Percentiles rank a stretch among this genome's conserved stretches.
These are phyloP conservation scores for Hippocampus mohnikei DNA, from an alignment of 2,113 vertebrate genomes.

Conservation along the genomic window DNA sequence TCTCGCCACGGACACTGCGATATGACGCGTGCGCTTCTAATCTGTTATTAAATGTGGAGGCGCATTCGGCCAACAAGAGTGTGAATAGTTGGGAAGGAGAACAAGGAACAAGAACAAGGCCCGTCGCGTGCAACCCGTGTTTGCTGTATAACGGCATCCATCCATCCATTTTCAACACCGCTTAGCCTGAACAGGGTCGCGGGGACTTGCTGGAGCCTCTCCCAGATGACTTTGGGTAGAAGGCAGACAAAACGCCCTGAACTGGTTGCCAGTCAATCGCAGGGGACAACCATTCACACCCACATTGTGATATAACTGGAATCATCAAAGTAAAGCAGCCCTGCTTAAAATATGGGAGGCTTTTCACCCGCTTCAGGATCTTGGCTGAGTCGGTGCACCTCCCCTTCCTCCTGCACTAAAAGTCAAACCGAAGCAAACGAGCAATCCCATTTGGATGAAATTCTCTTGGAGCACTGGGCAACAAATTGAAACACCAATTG, in stretches of 20 bases:
- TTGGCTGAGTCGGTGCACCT: not conserved
- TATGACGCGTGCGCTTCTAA: conserved; percentile 43
- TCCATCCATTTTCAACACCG: no score
- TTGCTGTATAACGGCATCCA: not conserved
- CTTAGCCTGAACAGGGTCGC: no score
- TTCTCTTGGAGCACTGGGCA: not conserved
- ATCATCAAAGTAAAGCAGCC: not conserved
- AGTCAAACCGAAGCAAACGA: not conserved
- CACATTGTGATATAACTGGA: no score
- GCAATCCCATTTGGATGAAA: not conserved
- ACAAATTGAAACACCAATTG: no score
- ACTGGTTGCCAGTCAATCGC: no score
- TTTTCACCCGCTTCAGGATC: not conserved
- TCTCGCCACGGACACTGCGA: conserved; percentile 32
- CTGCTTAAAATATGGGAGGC: not conserved
- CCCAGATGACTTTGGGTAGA: no score
- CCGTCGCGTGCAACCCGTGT: not conserved
- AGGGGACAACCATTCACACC: no score
- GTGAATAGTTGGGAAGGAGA: conserved; percentile 30
- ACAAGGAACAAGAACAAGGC: conserved; percentile 19
- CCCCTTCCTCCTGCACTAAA: not conserved
- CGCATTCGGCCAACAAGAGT: conserved; percentile 35
- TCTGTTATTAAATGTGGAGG: conserved; percentile 53
- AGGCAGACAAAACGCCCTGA: no score
- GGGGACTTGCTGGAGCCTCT: no score